phyloP scores from a whole-genome alignment of 2,113 vertebrate genomes.

The Rhegmatorhina hoffmannsi region DNA sequence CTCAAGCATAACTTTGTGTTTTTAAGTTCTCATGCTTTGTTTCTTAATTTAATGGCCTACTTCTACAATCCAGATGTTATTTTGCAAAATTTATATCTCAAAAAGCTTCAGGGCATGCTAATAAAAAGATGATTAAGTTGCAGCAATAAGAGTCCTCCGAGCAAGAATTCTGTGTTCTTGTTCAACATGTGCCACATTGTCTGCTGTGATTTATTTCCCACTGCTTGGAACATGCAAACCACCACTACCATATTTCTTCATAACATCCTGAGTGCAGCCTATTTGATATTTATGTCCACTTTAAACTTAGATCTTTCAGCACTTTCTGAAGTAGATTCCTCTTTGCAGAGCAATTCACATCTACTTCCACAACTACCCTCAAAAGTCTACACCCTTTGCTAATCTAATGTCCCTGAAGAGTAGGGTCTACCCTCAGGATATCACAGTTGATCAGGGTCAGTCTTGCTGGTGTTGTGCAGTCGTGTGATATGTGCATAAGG shows the following conservation, averaged over 20 bases:
- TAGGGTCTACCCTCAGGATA: neutral
- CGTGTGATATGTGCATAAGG: neutral
- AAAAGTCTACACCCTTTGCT: neutral
- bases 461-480: neutral
- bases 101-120: neutral
- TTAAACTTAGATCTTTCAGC: neutral
- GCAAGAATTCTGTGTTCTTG: neutral
- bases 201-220: neutral
- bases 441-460: neutral
- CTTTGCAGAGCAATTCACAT: neutral
- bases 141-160: neutral
- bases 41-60: neutral
- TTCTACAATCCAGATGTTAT: neutral
- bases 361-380: neutral
- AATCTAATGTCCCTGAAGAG: neutral
- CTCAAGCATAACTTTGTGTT: neutral
- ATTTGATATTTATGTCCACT: neutral
- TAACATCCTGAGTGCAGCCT: neutral
- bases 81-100: neutral
- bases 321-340: neutral
- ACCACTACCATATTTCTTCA: neutral
- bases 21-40: neutral
- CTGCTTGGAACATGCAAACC: neutral
- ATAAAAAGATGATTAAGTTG: conserved; percentile 8
- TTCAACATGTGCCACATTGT: neutral